Evolutionary conservation across 2,797 vertebrate genomes (phyloP).

Genomic region (Podarcis siculus): DNA sequence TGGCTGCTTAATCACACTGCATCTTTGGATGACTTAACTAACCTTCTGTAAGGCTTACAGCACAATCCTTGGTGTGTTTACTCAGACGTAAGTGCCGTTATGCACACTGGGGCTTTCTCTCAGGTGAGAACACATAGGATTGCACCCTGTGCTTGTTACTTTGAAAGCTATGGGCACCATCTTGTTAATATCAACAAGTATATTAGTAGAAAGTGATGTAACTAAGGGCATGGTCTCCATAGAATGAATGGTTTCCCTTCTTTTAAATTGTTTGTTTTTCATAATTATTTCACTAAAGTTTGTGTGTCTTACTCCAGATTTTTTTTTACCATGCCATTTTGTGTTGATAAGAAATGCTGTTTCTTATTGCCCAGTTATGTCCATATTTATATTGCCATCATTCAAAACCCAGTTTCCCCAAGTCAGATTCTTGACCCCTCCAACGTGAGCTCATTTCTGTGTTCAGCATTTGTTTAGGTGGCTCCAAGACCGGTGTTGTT

Average conservation of each 20-base stretch:
- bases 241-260: constrained; percentile 34
- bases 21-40: not conserved
- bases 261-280: constrained; percentile 5
- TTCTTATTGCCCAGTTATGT: constrained; percentile 32
- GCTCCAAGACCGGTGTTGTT: constrained; percentile 76
- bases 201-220: not conserved
- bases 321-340: not conserved
- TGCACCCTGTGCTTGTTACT: not conserved
- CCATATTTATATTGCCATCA: not conserved
- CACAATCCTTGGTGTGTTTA: not conserved
- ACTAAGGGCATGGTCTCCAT: not conserved
- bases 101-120: not conserved
- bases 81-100: not conserved
- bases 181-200: not conserved
- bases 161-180: not conserved
- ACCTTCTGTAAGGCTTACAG: not conserved
- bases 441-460: constrained; percentile 76
- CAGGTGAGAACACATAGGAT: not conserved
- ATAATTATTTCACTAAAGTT: not conserved
- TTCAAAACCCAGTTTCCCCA: constrained; percentile 49
- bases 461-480: constrained; percentile 78
- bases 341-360: constrained; percentile 7
- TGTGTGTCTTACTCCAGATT: not conserved
- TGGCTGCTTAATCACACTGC: not conserved
- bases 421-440: constrained; percentile 74